Base-by-base conservation (phyloP, 2,888 invertebrate species). In the Noctua fimbriata region DNA sequence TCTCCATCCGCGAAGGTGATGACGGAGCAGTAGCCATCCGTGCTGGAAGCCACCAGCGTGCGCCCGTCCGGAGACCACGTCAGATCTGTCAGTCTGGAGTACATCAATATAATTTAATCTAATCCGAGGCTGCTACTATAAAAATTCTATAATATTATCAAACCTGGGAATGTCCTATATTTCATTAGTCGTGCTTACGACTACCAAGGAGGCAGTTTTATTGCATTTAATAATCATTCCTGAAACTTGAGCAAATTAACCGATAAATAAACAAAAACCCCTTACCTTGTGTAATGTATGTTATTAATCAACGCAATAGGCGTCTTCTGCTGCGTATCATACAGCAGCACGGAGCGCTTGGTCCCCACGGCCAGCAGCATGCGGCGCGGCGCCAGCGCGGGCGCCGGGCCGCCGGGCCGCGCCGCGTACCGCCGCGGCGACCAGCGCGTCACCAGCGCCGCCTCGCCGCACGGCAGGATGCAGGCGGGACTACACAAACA, bases 321-420 rank as follows among this genome's bases (percentile, higher is more conserved):
- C 0, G 95, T 92, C 83, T 85, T 91, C 92, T 97, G 96, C 81
- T 96, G 96, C 85, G 96, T 97, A 91, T 97, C 96, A 86, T 96
- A 96, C 0, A 97, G 67, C 78, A 96, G 97, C 55, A 99, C 98
- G 47, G 98, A 98, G 89, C 98, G 98, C 89, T 98, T 98, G 2
- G 99, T 99, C 36, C 98, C 99, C 24, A 99, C 98, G 0, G 99
- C 99, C 93, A 99, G 98, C 78, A 99, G 96, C 96, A 99, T 97
- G 81, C 99, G 97, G 92, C 98, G 98, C 0, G 98, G 98, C 21
- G 97, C 94, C 84, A 98, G 95, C 24, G 97, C 94, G 2, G 98
- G 93, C 97, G 93, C 93, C 97, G 93, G 97, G 93, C 97, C 97
- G 73, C 93, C 93, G n/a, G 95, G 92, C 7, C 97, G 97, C 28